Base-by-base conservation (phyloP, 2,888 invertebrate genomes). In the Macropis europaea region DNA sequence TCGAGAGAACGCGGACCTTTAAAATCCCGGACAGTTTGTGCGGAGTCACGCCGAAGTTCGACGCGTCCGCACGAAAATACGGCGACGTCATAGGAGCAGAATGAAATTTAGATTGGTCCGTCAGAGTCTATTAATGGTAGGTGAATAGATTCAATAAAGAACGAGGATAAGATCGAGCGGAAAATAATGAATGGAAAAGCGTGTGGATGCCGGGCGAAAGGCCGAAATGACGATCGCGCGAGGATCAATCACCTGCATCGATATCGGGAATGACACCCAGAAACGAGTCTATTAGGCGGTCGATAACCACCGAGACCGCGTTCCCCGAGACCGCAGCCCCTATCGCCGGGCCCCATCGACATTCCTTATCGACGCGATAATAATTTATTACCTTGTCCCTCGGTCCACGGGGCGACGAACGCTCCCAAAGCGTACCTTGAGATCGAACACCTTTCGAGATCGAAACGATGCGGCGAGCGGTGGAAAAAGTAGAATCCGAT, bases 331-430 rank as follows among this genome's bases (percentile, higher is more conserved):
- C 76, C n/a, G 68, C 76, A 74, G 80, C 69, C 75, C 79, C 81
- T 87, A 88, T 88, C 87, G 79, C 62, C 69, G 61, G 79, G 73
- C 77, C 82, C 86, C 84, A 88, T 87, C 88, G 78, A 84, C 88
- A 87, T 88, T 88, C 86, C 85, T 86, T 86, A 87, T 87, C 83
- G 87, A 86, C 83, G 80, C 82, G 82, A 84, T 82, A 86, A 87
- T 86, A 87, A 88, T 88, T 88, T 88, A 88, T 88, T 86, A 84
- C 78, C 83, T 76, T 79, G 78, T 73, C 74, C 75, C 75, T 50
- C 62, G 74, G 76, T 61, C 59, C 54, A 57, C 13, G 48, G 54
- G 19, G 22, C 42, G 26, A 47, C 70, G 68, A 57, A 45, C 47
- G 59, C 22, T 6, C 28, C 45, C 19, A 42, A 42, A 66, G 48